Evolutionary conservation across 1,140 invertebrate genomes (phyloP).

Genomic region (Euura lappo): DNA sequence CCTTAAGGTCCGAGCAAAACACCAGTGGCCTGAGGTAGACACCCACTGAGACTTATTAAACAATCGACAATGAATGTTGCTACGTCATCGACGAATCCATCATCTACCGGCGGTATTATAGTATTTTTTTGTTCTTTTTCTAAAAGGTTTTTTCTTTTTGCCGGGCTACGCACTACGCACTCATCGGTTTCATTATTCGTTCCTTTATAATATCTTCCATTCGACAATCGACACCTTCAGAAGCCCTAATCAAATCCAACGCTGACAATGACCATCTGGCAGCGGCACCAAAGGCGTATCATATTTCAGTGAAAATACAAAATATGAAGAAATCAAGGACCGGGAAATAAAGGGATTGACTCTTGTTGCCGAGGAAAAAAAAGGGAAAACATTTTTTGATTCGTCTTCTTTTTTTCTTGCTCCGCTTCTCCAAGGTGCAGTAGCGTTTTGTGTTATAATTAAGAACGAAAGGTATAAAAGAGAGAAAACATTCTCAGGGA

Average conservation of each 20-base stretch:
- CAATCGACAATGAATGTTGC: conserved; percentile 4
- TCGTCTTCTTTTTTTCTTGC: too few relatives aligned
- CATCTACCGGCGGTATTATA: background rate
- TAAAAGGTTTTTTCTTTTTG: too few relatives aligned
- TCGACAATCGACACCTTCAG: background rate
- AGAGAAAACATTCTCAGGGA: too few relatives aligned
- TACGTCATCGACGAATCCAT: conserved; percentile 1
- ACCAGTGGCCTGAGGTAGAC: conserved; percentile 4
- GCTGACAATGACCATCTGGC: background rate
- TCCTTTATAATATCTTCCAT: too few relatives aligned
- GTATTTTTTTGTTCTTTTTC: background rate
- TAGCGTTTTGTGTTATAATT: background rate
- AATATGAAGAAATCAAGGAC: too few relatives aligned
- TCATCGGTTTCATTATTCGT: too few relatives aligned
- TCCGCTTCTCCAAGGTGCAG: background rate
- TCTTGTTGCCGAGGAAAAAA: too few relatives aligned
- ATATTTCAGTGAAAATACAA: background rate
- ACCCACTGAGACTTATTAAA: conserved; percentile 7
- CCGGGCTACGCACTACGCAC: too few relatives aligned
- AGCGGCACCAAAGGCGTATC: background rate
- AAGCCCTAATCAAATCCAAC: conserved; percentile 2
- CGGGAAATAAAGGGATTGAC: too few relatives aligned
- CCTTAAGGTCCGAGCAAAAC: background rate
- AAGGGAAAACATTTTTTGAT: too few relatives aligned
- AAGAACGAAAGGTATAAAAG: background rate